Evolutionary conservation across 1,140 invertebrate species (phyloP), one percentile per base, ranked within the genome.

Genomic region (Trichonephila inaurata): DNA sequence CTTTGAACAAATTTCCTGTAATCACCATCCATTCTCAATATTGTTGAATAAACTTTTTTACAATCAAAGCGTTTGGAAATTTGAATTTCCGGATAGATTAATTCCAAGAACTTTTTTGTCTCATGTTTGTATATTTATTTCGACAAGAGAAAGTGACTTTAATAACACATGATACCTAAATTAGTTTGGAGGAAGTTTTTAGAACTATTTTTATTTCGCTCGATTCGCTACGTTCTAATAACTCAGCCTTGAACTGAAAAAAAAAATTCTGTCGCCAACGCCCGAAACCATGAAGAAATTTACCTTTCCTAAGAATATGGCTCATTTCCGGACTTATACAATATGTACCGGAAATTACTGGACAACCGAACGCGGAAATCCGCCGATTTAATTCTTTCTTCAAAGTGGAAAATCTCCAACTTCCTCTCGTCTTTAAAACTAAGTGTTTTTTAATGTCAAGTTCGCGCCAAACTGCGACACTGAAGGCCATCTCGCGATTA

Each of bases 311-410:
- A 91, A 91, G 89, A 91, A 81, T 91, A 81, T 91, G 24, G 21
- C 77, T 81, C 89, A 33, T 91, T 91, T 91, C 89, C 89, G 89
- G 89, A 82, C 72, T 82, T 91, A 81, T 91, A 91, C 89, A 91
- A 91, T 91, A 81, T 44, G 21, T 40, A 44, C 69, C 89, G 89
- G 89, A 91, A 91, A 91, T 91, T 91, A 91, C 89, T 72, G 77
- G 40, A 82, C 89, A 91, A 33, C 82, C 82, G 89, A 91, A 91
- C 61, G 89, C 89, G 89, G 72, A 91, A 91, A 91, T 91, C 72
- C 89, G 89, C 24, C 28, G 89, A 91, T 91, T 82, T 91, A 28
- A 91, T 91, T 91, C 51, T 91, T 82, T 82, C 89, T 91, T 28
- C 33, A 82, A 82, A 91, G 89, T 91, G 72, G 89, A 82, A 91